A percentile compares a stretch with the other conserved stretches of the same genome.
Conservation (phyloP, 2,113 vertebrate genomes). For the Chelonoidis abingdonii region DNA sequence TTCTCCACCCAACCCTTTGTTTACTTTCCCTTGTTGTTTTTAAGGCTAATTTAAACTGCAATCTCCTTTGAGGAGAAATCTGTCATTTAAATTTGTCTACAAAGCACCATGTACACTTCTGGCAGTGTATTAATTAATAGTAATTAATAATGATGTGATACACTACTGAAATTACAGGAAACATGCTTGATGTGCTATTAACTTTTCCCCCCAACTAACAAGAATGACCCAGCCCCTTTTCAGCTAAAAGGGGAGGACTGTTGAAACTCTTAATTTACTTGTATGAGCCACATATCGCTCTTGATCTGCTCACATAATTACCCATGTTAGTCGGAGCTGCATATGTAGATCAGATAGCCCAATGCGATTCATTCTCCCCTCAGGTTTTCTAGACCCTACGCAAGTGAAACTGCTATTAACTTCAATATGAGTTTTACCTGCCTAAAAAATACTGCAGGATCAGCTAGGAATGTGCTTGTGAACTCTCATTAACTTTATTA, state of each 20-base stretch:
- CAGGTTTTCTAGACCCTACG: background rate
- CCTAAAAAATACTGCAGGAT: fast-evolving
- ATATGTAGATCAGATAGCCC: background rate
- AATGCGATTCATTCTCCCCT: background rate
- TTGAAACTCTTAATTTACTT: background rate
- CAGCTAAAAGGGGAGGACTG: background rate
- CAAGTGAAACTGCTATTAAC: background rate
- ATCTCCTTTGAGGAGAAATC: background rate
- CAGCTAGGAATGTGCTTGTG: background rate
- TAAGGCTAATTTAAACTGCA: background rate
- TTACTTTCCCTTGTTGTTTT: background rate
- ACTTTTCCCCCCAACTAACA: background rate
- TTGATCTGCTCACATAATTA: fast-evolving
- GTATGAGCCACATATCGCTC: background rate
- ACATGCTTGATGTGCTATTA: background rate
- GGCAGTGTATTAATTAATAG: background rate
- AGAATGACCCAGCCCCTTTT: background rate
- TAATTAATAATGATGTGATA: background rate
- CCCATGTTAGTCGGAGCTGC: background rate
- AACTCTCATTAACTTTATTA: background rate
- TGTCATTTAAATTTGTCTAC: background rate
- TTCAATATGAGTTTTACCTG: background rate
- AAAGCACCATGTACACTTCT: fast-evolving
- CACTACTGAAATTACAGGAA: background rate
- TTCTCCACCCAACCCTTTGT: background rate